phyloP scores from a whole-genome alignment of 1,140 invertebrate genomes.

The Ostrea denselamellosa region DNA sequence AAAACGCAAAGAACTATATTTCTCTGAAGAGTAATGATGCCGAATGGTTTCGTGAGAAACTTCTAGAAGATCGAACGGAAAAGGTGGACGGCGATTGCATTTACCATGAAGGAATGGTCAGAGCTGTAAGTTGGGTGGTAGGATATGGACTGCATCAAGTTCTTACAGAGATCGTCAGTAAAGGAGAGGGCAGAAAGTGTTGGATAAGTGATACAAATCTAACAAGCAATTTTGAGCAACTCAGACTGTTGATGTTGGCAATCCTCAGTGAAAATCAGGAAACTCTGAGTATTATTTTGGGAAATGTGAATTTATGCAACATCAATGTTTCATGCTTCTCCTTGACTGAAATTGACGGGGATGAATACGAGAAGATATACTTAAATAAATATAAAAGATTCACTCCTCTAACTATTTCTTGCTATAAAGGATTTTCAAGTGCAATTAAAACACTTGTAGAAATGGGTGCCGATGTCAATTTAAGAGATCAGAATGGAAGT shows the following conservation, averaged over 20 bases:
- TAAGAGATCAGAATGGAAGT: neutral
- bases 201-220: neutral
- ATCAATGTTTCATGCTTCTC: neutral
- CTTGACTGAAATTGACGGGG: neutral
- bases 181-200: neutral
- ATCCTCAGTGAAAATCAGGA: neutral
- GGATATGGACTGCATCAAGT: neutral
- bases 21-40: neutral
- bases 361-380: neutral
- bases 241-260: neutral
- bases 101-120: neutral
- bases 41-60: conserved; percentile 5
- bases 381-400: neutral
- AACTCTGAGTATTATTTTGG: neutral
- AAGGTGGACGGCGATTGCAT: neutral
- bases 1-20: neutral
- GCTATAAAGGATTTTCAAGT: neutral
- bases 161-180: neutral
- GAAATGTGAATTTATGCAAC: neutral
- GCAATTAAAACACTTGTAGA: neutral
- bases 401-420: neutral
- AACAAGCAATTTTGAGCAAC: neutral
- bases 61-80: neutral
- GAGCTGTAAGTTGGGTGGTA: neutral
- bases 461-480: neutral